Evolutionary conservation across 2,797 vertebrate species (phyloP), one percentile per base, ranked within the genome.

Genomic region (Malurus leucopterus): DNA sequence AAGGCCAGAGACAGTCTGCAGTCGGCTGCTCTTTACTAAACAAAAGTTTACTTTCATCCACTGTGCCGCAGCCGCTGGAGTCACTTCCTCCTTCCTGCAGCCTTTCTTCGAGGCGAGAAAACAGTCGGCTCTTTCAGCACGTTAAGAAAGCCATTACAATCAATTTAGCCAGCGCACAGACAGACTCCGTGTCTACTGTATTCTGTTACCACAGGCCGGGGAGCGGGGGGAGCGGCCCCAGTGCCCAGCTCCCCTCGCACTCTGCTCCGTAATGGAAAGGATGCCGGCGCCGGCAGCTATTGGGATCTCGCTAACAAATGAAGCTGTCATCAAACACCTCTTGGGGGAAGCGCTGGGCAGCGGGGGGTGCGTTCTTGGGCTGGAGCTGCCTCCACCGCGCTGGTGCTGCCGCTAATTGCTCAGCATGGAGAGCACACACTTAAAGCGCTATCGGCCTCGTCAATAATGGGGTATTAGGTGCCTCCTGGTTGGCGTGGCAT

Each of bases 381-480:
- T 54, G 77, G 89, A 82, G 95, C 86, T 89, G 95, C 96, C 96
- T 96, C 69, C 95, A 21, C 94, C 90, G 92, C 95, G 68, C 94
- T 54, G 94, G 88, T 92, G 95, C 94, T 68, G 86, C 88, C 84
- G 94, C 93, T 97, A 97, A 97, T 97, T 97, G 97, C 96, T 94
- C 86, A 69, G 91, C 78, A 84, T 30, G 95, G 93, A 94, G 95
- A 94, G 88, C 90, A 51, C 95, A 86, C 96, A 92, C 95, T 97
- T 95, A 94, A 76, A 96, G 97, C 89, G 95, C 96, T 95, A 88
- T 89, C 84, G 82, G 86, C 95, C 91, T 94, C 70, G 81, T 97
- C 97, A 96, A 96, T 97, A 97, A 97, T 78, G 93, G 94, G 94
- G 94, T 95, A 96, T 97, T 96, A 97, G 96, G 96, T 96, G 95